A percentile compares a stretch with the other conserved stretches of the same genome.
These are phyloP conservation scores for Pimpla rufipes DNA, from an alignment of 2,888 invertebrate genomes.

Conservation along the genomic window DNA sequence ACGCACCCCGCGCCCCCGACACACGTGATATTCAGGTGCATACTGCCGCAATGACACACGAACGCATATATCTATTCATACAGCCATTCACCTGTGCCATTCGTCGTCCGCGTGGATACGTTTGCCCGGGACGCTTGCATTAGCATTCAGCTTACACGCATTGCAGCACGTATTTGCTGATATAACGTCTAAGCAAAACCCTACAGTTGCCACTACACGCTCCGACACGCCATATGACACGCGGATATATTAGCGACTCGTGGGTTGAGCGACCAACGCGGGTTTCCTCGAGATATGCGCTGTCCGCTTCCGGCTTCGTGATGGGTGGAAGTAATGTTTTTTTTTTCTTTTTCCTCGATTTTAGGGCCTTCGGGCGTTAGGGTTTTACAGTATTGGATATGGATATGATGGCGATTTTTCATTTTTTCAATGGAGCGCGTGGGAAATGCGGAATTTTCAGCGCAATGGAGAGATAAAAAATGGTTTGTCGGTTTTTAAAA, in stretches of 20 bases:
- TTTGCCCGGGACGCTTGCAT: constrained; percentile 66
- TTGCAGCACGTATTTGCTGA: constrained; percentile 79
- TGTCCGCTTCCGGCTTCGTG: background rate
- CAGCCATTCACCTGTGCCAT: constrained; percentile 22
- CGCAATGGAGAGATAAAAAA: too few species aligned
- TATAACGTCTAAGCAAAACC: constrained; percentile 78
- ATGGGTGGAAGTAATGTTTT: background rate
- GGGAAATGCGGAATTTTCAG: too few species aligned
- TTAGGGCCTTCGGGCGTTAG: background rate
- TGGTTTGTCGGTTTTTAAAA: too few species aligned
- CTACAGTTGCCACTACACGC: background rate
- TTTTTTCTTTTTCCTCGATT: background rate
- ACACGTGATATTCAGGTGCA: constrained; percentile 50
- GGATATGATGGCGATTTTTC: too few species aligned
- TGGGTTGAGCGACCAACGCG: background rate
- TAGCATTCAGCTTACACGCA: constrained; percentile 78
- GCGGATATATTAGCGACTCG: constrained; percentile 5
- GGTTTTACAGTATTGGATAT: too few species aligned
- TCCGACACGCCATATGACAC: constrained; percentile 6
- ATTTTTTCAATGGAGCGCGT: too few species aligned
- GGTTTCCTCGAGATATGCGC: background rate
- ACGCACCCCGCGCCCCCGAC: constrained; percentile 43
- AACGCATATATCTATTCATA: constrained; percentile 32
- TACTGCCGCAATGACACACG: constrained; percentile 27
- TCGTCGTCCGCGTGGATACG: background rate